Percentiles rank a stretch among this genome's conserved stretches.
Evolutionary conservation across 2,797 vertebrate genomes (phyloP).

Genomic region (Myiothlypis chrysogaster): DNA sequence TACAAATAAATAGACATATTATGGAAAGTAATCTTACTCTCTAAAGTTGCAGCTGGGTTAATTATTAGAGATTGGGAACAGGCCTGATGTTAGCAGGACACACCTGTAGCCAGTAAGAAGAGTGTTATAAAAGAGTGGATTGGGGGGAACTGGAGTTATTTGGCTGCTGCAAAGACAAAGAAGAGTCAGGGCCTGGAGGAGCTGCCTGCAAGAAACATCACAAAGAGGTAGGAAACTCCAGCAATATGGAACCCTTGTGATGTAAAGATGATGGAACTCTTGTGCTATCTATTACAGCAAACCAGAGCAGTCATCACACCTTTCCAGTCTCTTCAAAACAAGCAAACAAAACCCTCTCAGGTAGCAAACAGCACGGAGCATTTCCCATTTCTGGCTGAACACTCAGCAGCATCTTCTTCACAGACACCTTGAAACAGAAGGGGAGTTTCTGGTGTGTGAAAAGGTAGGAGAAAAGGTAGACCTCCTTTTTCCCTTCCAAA

Average conservation of each 20-base stretch:
- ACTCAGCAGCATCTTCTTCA: not conserved
- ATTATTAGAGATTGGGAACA: no score
- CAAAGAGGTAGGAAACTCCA: no score
- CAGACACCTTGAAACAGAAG: not conserved
- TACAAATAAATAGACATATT: no score
- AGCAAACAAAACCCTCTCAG: not conserved
- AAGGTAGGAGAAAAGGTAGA: not conserved
- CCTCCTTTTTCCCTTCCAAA: not conserved
- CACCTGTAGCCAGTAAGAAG: no score
- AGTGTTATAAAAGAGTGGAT: no score
- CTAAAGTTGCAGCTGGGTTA: no score
- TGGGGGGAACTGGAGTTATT: fast-evolving
- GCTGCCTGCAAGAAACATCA: no score
- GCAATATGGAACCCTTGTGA: no score
- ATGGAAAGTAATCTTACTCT: no score
- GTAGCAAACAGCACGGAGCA: not conserved
- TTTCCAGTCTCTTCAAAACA: not conserved
- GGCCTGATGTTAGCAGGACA: no score
- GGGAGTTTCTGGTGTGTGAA: not conserved
- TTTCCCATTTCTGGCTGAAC: not conserved
- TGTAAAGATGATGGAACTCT: fast-evolving
- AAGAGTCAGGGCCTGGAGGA: no score
- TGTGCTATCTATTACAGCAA: fast-evolving
- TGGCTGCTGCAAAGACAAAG: fast-evolving
- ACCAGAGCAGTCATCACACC: not conserved